Evolutionary conservation across 2,113 vertebrate species (phyloP).

Genomic region (Cololabis saira): DNA sequence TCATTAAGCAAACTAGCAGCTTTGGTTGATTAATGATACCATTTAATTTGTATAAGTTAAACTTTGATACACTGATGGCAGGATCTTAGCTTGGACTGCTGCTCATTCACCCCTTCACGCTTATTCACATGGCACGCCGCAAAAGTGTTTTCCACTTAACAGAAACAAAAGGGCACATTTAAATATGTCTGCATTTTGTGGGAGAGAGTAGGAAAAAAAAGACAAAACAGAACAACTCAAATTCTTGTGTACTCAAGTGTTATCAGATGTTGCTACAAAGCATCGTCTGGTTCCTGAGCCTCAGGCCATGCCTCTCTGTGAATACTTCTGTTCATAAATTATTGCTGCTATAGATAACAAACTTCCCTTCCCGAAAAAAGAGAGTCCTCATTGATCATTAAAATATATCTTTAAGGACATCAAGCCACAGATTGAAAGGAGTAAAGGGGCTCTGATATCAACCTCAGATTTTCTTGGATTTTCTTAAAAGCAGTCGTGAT

Average conservation of each 20-base stretch:
- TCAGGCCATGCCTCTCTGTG: slow-evolving; percentile 29
- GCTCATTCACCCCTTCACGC: background rate
- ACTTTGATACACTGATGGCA: background rate
- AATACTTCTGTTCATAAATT: slow-evolving; percentile 23
- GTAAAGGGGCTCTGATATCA: slow-evolving; percentile 23
- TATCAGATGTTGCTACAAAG: slow-evolving; percentile 11
- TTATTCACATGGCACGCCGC: background rate
- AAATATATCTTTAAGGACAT: slow-evolving; percentile 31
- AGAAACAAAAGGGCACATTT: background rate
- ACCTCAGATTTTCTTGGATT: background rate
- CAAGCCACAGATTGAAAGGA: slow-evolving; percentile 25
- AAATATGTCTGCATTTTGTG: background rate
- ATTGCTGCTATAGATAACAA: slow-evolving; percentile 36
- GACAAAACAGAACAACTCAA: slow-evolving; percentile 4
- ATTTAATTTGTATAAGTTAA: background rate
- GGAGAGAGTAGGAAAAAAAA: slow-evolving; percentile 17
- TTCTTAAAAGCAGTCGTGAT: slow-evolving; percentile 14
- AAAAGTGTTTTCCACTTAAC: background rate
- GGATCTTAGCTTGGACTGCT: too few relatives aligned
- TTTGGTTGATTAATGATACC: background rate
- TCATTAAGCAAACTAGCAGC: background rate
- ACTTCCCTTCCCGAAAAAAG: slow-evolving; percentile 38
- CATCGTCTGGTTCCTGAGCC: slow-evolving; percentile 34
- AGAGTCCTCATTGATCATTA: slow-evolving; percentile 34
- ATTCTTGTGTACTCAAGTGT: slow-evolving; percentile 12